Evolutionary conservation across 2,888 invertebrate genomes (phyloP).

Genomic region (Nasonovia ribisnigri): DNA sequence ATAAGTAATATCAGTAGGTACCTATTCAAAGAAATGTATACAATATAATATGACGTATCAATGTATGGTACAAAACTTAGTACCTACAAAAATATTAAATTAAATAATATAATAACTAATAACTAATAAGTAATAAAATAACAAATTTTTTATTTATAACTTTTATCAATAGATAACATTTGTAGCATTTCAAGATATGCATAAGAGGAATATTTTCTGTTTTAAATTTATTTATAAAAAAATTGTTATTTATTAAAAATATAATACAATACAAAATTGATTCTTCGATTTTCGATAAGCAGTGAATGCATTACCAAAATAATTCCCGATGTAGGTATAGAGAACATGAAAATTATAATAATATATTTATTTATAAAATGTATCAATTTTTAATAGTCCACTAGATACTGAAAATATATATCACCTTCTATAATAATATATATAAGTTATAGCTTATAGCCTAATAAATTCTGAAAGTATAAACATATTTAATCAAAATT

Average conservation of each 20-base stretch:
- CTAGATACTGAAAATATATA: neutral
- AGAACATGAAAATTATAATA: neutral
- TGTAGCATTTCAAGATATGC: neutral
- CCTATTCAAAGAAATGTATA: neutral
- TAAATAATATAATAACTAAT: neutral
- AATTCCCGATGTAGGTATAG: neutral
- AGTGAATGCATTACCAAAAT: neutral
- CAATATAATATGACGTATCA: neutral
- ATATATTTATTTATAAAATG: neutral
- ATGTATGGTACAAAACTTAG: neutral
- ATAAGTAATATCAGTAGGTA: neutral
- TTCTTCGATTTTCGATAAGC: neutral
- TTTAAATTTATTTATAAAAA: neutral
- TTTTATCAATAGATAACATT: neutral
- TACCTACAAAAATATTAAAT: neutral
- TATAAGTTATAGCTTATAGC: neutral
- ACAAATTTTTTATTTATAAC: neutral
- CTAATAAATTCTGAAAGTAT: neutral
- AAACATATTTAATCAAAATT: neutral
- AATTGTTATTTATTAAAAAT: neutral
- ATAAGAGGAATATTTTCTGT: neutral
- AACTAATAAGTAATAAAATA: neutral
- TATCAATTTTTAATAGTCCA: neutral
- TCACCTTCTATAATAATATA: neutral
- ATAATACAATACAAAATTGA: neutral